A percentile compares a stretch with the other conserved stretches of the same genome.
Evolutionary conservation across 2,797 vertebrate genomes (phyloP).

Genomic region (Microctenopoma stevenorrisi): DNA sequence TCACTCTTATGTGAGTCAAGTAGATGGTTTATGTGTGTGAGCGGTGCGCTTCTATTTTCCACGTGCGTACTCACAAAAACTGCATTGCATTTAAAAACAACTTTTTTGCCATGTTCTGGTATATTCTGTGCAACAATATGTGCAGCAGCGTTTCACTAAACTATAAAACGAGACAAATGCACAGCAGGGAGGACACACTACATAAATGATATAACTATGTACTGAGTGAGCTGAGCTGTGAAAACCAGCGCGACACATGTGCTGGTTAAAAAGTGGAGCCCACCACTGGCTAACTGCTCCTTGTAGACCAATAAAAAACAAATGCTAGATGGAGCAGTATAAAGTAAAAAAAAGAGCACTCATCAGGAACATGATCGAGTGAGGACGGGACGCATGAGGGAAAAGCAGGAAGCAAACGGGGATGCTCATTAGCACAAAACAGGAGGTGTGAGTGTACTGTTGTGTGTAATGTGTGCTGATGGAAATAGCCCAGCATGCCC

Average conservation of each 20-base stretch:
- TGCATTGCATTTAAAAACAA: background rate
- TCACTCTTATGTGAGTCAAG: slow-evolving; percentile 17
- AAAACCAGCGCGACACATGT: slow-evolving; percentile 71
- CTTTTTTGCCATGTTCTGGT: background rate
- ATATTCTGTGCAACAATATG: background rate
- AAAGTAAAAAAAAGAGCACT: slow-evolving; percentile 44
- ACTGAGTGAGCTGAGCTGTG: slow-evolving; percentile 65
- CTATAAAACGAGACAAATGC: slow-evolving; percentile 40
- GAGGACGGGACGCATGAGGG: slow-evolving; percentile 22
- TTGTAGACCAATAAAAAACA: slow-evolving; percentile 80
- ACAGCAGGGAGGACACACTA: slow-evolving; percentile 39
- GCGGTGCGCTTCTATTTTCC: background rate
- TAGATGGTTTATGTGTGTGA: background rate
- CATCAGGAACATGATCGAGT: slow-evolving; percentile 50
- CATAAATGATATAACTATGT: slow-evolving; percentile 63
- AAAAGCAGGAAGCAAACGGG: slow-evolving; percentile 43
- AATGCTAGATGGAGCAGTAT: slow-evolving; percentile 77
- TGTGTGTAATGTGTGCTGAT: slow-evolving; percentile 58
- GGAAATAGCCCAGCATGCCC: slow-evolving; percentile 67
- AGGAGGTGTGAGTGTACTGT: slow-evolving; percentile 66
- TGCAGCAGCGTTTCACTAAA: slow-evolving; percentile 3
- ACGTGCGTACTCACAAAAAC: background rate
- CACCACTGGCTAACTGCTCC: slow-evolving; percentile 76
- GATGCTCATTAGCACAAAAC: slow-evolving; percentile 73
- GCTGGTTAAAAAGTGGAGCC: slow-evolving; percentile 74